Base-by-base conservation (phyloP, 2,888 invertebrate genomes). In the Urechis unicinctus region DNA sequence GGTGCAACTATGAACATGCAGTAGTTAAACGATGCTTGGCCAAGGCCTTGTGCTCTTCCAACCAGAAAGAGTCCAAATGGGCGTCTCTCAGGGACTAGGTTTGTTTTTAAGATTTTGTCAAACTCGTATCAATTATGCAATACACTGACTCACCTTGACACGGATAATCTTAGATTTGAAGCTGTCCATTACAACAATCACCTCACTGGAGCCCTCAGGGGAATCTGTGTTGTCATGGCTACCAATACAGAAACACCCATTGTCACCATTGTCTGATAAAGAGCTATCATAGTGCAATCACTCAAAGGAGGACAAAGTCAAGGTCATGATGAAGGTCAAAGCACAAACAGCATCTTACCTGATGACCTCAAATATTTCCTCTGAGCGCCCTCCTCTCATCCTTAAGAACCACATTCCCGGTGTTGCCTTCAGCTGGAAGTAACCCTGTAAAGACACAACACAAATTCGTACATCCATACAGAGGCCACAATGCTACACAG, bases 401-500 rank as follows among this genome's bases (percentile, higher is more conserved):
- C 87, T 83, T 58, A 98, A 79, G 25, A 88, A 81, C 97, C 97
- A 98, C 9, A 92, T 90, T 0, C 98, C 98, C 1, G 98, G 97
- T 77, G 91, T 93, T 0, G 97, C 97, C 80, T 97, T 97, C 30
- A 98, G 81, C 80, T 94, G 93, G 82, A 98, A 97, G 80, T 98
- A 98, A 17, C 98, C 98, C 80, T 81, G 62, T 54, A 61, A 66
- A 30, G 24, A 51, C 50, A 21, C 6, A 9, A 36, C 36, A 36
- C 17, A 17, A 36, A 36, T 13, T 17, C 9, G 17, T 17, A 13
- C 36, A 36, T 36, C 9, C 9, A 36, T 36, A 36, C 9, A 36
- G 17, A 17, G 9, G 36, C 36, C 9, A 36, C 17, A 13, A 36
- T 36, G 36, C 36, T 36, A 36, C 9, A 36, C 36, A 17, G 9